A percentile compares a stretch with the other conserved stretches of the same genome.
Conservation (phyloP, 2,888 invertebrate species). For the Saturnia pavonia region DNA sequence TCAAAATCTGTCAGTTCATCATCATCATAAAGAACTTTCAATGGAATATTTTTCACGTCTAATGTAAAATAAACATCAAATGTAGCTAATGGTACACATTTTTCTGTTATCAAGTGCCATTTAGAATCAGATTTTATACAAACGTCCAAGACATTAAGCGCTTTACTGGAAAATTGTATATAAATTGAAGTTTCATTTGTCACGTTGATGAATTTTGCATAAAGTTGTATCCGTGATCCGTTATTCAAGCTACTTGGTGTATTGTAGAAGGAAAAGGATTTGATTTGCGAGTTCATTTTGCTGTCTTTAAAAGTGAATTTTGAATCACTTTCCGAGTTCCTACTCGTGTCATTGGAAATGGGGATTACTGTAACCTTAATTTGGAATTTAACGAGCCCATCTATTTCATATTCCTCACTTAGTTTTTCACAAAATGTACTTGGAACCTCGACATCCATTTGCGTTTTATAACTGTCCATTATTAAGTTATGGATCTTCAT, state of each 20-base stretch:
- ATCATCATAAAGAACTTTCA: neutral
- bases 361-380: too few species aligned
- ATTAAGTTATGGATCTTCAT: neutral
- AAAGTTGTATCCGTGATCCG: too few species aligned
- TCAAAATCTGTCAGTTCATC: conserved; percentile 26
- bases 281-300: too few species aligned
- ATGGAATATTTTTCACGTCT: neutral
- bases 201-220: neutral
- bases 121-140: neutral
- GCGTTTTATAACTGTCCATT: neutral
- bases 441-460: neutral
- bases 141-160: neutral
- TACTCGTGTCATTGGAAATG: too few species aligned
- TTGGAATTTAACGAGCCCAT: neutral
- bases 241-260: too few species aligned
- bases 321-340: too few species aligned
- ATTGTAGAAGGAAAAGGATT: too few species aligned
- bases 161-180: neutral
- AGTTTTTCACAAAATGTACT: neutral
- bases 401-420: neutral
- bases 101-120: neutral
- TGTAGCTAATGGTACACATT: neutral
- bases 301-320: too few species aligned
- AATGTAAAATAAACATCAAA: neutral
- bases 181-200: neutral